Base-by-base conservation (phyloP, 2,888 invertebrate genomes). In the Phania funesta region DNA sequence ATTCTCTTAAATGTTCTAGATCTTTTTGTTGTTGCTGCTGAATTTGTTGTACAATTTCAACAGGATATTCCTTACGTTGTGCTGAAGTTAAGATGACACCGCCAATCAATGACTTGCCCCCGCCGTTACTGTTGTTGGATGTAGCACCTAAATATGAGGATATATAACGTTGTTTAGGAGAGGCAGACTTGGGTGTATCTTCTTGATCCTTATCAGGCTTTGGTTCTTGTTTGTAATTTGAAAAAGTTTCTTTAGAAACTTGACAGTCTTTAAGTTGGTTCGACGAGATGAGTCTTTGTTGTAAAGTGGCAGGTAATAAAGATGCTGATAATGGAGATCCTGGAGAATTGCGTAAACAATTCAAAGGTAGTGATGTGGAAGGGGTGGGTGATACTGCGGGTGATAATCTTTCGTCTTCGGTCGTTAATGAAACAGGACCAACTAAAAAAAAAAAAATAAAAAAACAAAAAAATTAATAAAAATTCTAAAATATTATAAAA, bases 21-120 rank as follows among this genome's bases (percentile, higher is more conserved):
- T 75, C 74, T 18, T 70, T 65, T 18, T 54, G 35, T 38, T 74
- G 35, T 52, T 82, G 58, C 22, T 62, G 68, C 11, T 80, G 41
- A n/a, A 85, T 75, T 60, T 76, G 52, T 78, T 83, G 85, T 41
- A 86, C 86, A 64, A 86, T 84, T 13, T 89, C 88, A 9, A 87
- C 84, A 32, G 93, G 93, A 90, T 96, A 96, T 87, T 95, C 95
- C 91, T 96, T 96, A 84, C 95, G 93, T 91, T 96, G 96, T 20
- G 96, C 96, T 87, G 94, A 93, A 56, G 96, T 96, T n/a, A 95
- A 92, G 3, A 96, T 94, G 88, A 95, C 95, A 54, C 94, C 94
- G 86, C 95, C 95, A n/a, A 95, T 95, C 86, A 96, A 96, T 4
- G 96, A 96, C 50, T 95, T 93, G 87, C 95, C 95, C 6, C 26